Percentiles rank a stretch among this genome's conserved stretches.
phyloP scores from a whole-genome alignment of 2,113 vertebrate genomes.

The Turdus rufiventris region DNA sequence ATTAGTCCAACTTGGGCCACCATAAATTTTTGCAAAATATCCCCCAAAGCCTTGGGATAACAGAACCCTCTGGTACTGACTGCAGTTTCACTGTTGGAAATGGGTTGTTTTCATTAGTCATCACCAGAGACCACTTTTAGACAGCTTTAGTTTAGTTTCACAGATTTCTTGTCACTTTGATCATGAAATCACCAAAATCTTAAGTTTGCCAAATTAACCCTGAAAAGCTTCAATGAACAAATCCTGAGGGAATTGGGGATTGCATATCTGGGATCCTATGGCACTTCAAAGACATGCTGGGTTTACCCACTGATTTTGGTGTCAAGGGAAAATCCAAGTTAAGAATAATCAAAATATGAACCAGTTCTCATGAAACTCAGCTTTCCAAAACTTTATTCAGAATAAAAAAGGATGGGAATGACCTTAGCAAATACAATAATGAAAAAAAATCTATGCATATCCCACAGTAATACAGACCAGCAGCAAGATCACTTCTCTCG shows the following conservation, averaged over 20 bases:
- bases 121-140: background rate
- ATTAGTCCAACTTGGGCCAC: background rate
- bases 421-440: background rate
- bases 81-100: background rate
- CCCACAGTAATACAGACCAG: background rate
- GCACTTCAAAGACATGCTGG: background rate
- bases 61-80: background rate
- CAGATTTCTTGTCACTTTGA: background rate
- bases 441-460: background rate
- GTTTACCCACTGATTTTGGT: background rate
- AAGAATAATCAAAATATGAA: background rate
- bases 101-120: background rate
- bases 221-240: background rate
- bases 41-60: background rate
- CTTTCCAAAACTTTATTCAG: background rate
- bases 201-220: background rate
- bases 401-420: background rate
- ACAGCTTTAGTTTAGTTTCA: background rate
- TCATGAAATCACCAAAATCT: background rate
- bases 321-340: background rate
- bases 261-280: background rate
- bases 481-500: background rate
- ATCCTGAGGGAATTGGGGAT: background rate
- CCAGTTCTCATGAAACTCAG: background rate
- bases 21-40: background rate